Conservation (phyloP, 2,797 vertebrate genomes). For the Neosilurus hyrtlii region DNA sequence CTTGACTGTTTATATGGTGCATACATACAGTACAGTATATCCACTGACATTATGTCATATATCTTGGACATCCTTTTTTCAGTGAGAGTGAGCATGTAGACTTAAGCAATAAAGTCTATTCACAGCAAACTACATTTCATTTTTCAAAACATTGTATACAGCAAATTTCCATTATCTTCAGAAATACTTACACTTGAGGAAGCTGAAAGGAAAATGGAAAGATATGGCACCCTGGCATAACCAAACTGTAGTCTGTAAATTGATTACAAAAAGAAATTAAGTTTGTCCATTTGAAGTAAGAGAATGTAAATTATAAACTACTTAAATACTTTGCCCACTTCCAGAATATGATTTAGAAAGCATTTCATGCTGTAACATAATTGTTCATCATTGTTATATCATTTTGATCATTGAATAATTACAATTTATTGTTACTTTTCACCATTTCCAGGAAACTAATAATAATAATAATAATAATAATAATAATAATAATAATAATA, state of each 20-base stretch:
- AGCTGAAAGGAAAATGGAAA: constrained; percentile 87
- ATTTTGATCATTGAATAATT: background rate
- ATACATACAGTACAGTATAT: background rate
- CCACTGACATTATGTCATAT: background rate
- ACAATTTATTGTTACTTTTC: background rate
- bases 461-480: too few relatives aligned
- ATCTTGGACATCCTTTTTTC: background rate
- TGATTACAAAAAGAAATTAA: constrained; percentile 26
- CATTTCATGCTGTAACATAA: background rate
- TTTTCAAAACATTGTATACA: too few relatives aligned
- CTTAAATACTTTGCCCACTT: background rate
- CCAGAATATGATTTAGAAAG: background rate
- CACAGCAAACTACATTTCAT: background rate
- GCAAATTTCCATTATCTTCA: background rate
- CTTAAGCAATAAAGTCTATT: background rate
- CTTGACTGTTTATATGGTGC: background rate
- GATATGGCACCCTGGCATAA: constrained; percentile 81
- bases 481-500: too few relatives aligned
- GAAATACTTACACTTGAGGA: constrained; percentile 83
- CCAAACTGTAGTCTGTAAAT: constrained; percentile 63
- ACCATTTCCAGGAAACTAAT: background rate
- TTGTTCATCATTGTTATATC: too few relatives aligned
- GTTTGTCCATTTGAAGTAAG: too few relatives aligned
- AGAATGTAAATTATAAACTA: too few relatives aligned
- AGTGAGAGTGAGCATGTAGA: background rate